phyloP scores from a whole-genome alignment of 2,888 invertebrate genomes.

The Flexamia atlantica region DNA sequence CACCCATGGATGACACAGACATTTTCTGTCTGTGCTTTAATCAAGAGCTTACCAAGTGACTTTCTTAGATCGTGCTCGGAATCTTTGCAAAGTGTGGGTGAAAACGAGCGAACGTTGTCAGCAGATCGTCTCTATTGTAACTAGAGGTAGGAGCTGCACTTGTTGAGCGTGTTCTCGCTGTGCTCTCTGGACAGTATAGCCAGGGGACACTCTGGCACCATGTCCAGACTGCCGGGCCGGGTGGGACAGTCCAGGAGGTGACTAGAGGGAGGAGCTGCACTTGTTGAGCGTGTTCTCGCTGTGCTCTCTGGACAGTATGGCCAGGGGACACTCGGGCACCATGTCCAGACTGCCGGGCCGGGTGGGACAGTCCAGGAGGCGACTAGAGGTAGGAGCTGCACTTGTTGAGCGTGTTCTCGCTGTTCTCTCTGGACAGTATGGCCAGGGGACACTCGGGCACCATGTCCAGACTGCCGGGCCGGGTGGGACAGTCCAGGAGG shows the following conservation, averaged over 20 bases:
- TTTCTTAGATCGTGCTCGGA: no score
- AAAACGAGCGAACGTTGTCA: background rate
- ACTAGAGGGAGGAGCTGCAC: constrained; percentile 74
- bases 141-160: constrained; percentile 60
- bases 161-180: constrained; percentile 25
- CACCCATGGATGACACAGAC: no score
- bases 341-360: constrained; percentile 75
- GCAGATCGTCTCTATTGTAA: constrained; percentile 67
- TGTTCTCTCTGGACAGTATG: constrained; percentile 47
- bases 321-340: constrained; percentile 63
- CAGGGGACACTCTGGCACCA: constrained; percentile 56
- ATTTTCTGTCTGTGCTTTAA: no score
- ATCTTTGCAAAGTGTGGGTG: no score
- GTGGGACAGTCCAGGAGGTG: constrained; percentile 73
- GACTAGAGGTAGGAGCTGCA: no score
- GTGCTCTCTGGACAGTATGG: constrained; percentile 68
- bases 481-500: constrained; percentile 72
- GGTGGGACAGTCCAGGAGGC: constrained; percentile 70
- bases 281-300: no score
- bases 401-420: constrained; percentile 38
- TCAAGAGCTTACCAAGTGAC: background rate
- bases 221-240: constrained; percentile 56
- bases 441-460: constrained; percentile 56
- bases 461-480: constrained; percentile 57
- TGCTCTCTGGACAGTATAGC: constrained; percentile 46